Evolutionary conservation across 2,797 vertebrate species (phyloP).

Genomic region (Poeciliopsis infans): DNA sequence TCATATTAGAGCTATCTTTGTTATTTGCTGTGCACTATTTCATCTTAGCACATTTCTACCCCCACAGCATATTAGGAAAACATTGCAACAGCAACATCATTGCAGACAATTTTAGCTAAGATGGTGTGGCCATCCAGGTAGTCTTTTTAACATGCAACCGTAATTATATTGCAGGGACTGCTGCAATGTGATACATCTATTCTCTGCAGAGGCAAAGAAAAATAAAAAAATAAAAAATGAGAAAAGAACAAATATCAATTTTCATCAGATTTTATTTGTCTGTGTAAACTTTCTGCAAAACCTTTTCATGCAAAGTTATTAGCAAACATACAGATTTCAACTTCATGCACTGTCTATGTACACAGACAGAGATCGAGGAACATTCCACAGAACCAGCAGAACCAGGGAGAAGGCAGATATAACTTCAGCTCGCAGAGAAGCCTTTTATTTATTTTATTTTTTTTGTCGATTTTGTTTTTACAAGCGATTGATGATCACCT

Average conservation of each 20-base stretch:
- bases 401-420: constrained; percentile 57
- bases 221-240: not conserved
- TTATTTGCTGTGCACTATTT: not conserved
- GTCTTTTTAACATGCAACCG: not conserved
- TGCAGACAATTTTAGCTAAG: not conserved
- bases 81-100: not conserved
- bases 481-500: constrained; percentile 26
- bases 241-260: constrained; percentile 21
- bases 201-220: not conserved
- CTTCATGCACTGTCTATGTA: constrained; percentile 90
- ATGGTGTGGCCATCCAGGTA: not conserved
- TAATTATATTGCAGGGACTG: not conserved
- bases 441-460: constrained; percentile 27
- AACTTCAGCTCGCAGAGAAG: constrained; percentile 51
- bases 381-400: constrained; percentile 74
- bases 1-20: not conserved
- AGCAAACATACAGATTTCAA: constrained; percentile 84
- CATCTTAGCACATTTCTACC: not conserved
- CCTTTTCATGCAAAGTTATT: constrained; percentile 89
- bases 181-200: not conserved
- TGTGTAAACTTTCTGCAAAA: constrained; percentile 85
- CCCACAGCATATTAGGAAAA: not conserved
- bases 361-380: constrained; percentile 76
- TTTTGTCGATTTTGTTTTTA: constrained; percentile 11
- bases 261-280: constrained; percentile 80